Conservation (phyloP, 2,113 vertebrate genomes). For the Mus spicilegus region DNA sequence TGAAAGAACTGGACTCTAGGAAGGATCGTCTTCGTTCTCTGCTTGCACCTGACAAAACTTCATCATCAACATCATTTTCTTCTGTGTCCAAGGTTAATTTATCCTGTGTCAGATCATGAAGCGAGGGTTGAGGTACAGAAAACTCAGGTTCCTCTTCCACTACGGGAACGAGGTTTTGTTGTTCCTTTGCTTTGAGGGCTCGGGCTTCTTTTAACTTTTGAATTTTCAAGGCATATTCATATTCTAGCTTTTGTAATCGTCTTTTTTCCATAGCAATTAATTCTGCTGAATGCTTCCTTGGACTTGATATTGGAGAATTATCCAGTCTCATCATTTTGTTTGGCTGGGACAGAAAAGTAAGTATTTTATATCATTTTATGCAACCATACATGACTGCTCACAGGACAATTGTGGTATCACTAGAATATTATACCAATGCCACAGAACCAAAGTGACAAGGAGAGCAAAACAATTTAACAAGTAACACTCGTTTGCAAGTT, state of each 20-base stretch:
- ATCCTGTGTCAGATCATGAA: slow-evolving; percentile 98
- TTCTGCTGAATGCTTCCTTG: slow-evolving; percentile 93
- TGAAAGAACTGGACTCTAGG: slow-evolving; percentile 93
- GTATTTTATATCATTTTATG: slow-evolving; percentile 66
- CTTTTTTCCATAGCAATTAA: slow-evolving; percentile 95
- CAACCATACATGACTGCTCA: slow-evolving; percentile 33
- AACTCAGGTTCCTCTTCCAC: slow-evolving; percentile 87
- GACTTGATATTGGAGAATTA: slow-evolving; percentile 84
- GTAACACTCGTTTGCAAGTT: slow-evolving; percentile 34
- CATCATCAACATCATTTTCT: slow-evolving; percentile 91
- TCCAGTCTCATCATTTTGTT: slow-evolving; percentile 92
- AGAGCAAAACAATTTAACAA: slow-evolving; percentile 46
- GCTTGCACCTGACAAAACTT: slow-evolving; percentile 85
- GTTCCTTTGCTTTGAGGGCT: slow-evolving; percentile 89
- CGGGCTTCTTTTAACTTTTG: slow-evolving; percentile 96
- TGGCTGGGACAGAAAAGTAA: slow-evolving; percentile 84
- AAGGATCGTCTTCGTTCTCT: slow-evolving; percentile 92
- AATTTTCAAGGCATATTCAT: slow-evolving; percentile 98
- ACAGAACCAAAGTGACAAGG: slow-evolving; percentile 10
- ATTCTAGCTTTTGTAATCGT: slow-evolving; percentile 95
- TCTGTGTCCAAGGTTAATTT: slow-evolving; percentile 94
- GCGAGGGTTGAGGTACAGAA: slow-evolving; percentile 93
- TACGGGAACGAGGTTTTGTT: slow-evolving; percentile 73
- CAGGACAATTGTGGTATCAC: slow-evolving; percentile 32
- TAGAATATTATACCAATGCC: not conserved